phyloP scores from a whole-genome alignment of 2,113 vertebrate genomes.

The Rhodinocichla rosea region DNA sequence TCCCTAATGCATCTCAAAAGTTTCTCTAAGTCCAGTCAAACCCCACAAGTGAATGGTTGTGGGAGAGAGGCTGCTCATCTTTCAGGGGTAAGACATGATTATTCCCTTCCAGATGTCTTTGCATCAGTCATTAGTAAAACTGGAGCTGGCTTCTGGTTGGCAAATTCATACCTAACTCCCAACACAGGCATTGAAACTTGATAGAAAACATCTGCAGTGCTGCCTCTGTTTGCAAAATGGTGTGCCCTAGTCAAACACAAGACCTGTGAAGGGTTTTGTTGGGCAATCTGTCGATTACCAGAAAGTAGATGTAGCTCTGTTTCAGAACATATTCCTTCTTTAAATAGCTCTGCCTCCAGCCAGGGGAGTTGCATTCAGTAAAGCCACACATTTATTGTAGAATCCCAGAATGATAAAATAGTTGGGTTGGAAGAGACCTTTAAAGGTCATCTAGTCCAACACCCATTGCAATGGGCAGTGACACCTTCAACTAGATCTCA shows the following conservation, averaged over 20 bases:
- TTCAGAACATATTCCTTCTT: not conserved
- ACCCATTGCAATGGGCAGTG: fast-evolving
- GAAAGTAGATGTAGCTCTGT: not conserved
- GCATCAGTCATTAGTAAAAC: not conserved
- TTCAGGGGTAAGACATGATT: not conserved
- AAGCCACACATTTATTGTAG: fast-evolving
- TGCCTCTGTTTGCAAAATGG: not conserved
- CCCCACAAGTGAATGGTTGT: not conserved
- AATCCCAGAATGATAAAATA: not conserved
- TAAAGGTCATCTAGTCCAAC: not conserved
- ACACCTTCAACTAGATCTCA: not conserved
- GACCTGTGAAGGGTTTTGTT: not conserved
- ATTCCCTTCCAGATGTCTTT: not conserved
- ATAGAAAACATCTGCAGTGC: not conserved
- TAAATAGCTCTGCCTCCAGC: not conserved
- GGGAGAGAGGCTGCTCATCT: not conserved
- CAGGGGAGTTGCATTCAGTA: not conserved
- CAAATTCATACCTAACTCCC: not conserved
- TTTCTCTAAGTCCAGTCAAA: not conserved
- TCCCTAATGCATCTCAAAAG: not conserved
- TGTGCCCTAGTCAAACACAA: not conserved
- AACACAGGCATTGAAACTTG: not conserved
- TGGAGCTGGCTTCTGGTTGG: not conserved
- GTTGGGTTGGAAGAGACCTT: not conserved
- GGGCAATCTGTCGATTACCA: not conserved